A percentile compares a stretch with the other conserved stretches of the same genome.
Evolutionary conservation across 2,113 vertebrate species (phyloP).

Genomic region (Misgurnus mizolepis): DNA sequence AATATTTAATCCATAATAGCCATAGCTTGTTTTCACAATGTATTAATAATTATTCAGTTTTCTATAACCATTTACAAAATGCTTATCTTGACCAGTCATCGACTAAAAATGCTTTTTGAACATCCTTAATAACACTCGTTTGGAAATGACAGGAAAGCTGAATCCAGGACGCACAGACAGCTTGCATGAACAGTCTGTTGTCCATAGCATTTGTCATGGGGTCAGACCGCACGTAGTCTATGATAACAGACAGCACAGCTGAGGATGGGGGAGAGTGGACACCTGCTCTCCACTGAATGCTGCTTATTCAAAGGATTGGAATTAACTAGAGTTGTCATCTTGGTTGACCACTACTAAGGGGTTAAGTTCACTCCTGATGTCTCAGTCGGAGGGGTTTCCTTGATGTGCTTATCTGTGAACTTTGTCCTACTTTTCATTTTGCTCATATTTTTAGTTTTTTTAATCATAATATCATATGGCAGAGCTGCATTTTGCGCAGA

Average conservation of each 20-base stretch:
- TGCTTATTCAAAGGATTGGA: slow-evolving; percentile 37
- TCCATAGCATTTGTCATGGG: slow-evolving; percentile 25
- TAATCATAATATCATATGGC: not conserved
- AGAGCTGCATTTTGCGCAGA: not conserved
- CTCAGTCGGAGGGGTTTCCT: not conserved
- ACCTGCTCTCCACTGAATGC: slow-evolving; percentile 8
- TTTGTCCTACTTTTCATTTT: slow-evolving; percentile 43
- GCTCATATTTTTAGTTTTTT: not conserved
- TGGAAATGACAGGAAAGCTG: not conserved
- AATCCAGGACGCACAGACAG: not conserved
- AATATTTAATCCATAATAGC: too few relatives aligned
- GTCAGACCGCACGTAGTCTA: slow-evolving; percentile 38
- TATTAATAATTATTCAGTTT: too few relatives aligned
- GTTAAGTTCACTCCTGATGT: slow-evolving; percentile 24
- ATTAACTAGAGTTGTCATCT: slow-evolving; percentile 50
- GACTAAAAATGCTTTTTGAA: not conserved
- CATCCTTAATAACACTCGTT: not conserved
- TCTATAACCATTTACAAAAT: too few relatives aligned
- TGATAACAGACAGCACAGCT: slow-evolving; percentile 49
- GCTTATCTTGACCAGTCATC: too few relatives aligned
- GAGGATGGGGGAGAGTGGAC: slow-evolving; percentile 43
- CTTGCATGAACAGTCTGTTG: slow-evolving; percentile 20
- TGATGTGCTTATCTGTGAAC: slow-evolving; percentile 29
- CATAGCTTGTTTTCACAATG: too few relatives aligned
- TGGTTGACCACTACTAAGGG: slow-evolving; percentile 34